Percentiles rank a stretch among this genome's conserved stretches.
Evolutionary conservation across 2,888 invertebrate genomes (phyloP).

Genomic region (Diadromus collaris): DNA sequence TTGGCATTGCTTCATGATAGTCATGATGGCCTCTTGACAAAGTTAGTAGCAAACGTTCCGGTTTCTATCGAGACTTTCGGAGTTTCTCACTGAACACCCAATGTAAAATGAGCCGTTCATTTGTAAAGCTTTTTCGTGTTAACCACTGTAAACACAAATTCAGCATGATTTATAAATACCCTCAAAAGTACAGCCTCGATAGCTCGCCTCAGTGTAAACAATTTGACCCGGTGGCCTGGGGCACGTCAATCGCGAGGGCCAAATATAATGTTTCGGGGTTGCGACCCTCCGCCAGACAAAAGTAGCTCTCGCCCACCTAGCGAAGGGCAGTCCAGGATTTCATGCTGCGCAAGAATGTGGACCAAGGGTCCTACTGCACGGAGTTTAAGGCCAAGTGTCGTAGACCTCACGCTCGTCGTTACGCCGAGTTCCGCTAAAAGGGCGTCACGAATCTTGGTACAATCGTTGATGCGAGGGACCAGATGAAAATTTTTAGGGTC

Average conservation of each 20-base stretch:
- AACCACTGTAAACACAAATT: slow-evolving; percentile 2
- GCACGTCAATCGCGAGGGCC: slow-evolving; percentile 28
- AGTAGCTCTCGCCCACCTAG: slow-evolving; percentile 8
- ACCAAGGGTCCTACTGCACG: neutral
- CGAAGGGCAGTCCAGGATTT: slow-evolving; percentile 14
- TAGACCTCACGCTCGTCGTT: slow-evolving; percentile 24
- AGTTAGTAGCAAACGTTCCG: slow-evolving; percentile 22
- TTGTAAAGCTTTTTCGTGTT: slow-evolving; percentile 21
- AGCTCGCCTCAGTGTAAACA: slow-evolving; percentile 29
- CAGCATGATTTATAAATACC: slow-evolving; percentile 24
- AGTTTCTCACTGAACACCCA: slow-evolving; percentile 27
- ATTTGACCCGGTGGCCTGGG: slow-evolving; percentile 40
- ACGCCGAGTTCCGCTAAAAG: neutral
- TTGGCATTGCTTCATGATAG: no score
- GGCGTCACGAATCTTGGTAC: slow-evolving; percentile 13
- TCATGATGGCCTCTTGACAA: neutral
- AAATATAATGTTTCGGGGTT: slow-evolving; percentile 24
- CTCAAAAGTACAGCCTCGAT: slow-evolving; percentile 22
- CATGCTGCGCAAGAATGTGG: neutral
- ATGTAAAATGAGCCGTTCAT: slow-evolving; percentile 13
- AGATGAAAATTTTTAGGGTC: slow-evolving; percentile 12
- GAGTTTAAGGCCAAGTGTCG: neutral
- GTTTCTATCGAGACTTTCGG: slow-evolving; percentile 20
- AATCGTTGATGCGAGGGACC: neutral
- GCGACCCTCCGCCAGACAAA: slow-evolving; percentile 21